A percentile compares a stretch with the other conserved stretches of the same genome.
phyloP scores from a whole-genome alignment of 1,140 invertebrate genomes.

The Drosophila setifemur region DNA sequence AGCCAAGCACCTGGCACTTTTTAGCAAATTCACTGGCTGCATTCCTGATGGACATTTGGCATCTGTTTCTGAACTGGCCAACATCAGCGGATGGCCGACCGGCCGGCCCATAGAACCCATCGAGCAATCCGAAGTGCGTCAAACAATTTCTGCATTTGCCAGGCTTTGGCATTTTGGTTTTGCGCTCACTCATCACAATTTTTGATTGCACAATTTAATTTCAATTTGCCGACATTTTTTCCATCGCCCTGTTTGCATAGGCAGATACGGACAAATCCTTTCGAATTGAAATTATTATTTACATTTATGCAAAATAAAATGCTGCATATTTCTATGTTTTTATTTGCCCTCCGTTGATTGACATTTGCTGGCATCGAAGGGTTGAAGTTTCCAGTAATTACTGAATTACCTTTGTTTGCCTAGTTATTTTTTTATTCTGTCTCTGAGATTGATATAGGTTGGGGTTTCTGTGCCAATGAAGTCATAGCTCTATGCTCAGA shows the following conservation, averaged over 20 bases:
- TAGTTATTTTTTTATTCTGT: too few relatives aligned
- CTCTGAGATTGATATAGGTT: slow-evolving; percentile 27
- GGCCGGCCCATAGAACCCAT: too few relatives aligned
- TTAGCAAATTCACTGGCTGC: slow-evolving; percentile 62
- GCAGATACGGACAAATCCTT: not conserved
- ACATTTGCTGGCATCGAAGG: slow-evolving; percentile 53
- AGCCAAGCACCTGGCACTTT: slow-evolving; percentile 43
- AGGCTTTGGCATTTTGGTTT: slow-evolving; percentile 45
- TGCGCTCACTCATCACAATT: slow-evolving; percentile 26
- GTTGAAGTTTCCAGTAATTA: slow-evolving; percentile 49
- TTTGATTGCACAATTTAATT: slow-evolving; percentile 71
- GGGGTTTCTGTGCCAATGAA: not conserved
- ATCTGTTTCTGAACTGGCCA: slow-evolving; percentile 64
- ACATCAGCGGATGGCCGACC: not conserved
- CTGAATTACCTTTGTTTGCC: slow-evolving; percentile 26
- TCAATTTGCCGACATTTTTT: slow-evolving; percentile 18
- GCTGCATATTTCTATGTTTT: slow-evolving; percentile 18
- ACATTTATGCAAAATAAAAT: slow-evolving; percentile 52
- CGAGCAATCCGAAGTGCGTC: not conserved
- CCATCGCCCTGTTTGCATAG: slow-evolving; percentile 30
- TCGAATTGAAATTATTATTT: slow-evolving; percentile 29
- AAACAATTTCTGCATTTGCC: slow-evolving; percentile 47
- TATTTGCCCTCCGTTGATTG: slow-evolving; percentile 53
- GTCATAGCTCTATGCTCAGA: not conserved
- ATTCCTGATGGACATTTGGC: slow-evolving; percentile 69